A percentile compares a stretch with the other conserved stretches of the same genome.
Conservation (phyloP, 2,113 vertebrate species). For the Nanorana parkeri region DNA sequence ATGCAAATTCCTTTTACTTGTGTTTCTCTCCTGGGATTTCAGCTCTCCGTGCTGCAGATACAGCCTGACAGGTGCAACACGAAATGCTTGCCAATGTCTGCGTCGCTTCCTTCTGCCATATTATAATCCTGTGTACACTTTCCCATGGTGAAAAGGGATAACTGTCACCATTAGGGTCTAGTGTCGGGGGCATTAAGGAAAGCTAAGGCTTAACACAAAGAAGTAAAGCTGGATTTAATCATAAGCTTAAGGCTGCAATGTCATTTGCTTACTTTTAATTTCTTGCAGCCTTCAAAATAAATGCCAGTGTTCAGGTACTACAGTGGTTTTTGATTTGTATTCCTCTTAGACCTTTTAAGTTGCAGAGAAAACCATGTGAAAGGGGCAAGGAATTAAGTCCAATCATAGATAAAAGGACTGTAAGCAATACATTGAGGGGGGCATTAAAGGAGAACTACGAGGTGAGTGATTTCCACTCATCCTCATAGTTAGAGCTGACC, state of each 20-base stretch:
- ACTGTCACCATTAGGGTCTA: conserved; percentile 35
- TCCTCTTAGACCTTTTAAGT: too few relatives aligned
- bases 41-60: conserved; percentile 7
- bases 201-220: conserved; percentile 47
- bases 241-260: conserved; percentile 42
- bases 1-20: conserved; percentile 33
- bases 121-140: conserved; percentile 43
- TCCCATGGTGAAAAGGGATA: conserved; percentile 41
- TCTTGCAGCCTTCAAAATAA: neutral
- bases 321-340: neutral
- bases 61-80: conserved; percentile 15
- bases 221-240: conserved; percentile 53
- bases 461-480: too few relatives aligned
- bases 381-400: too few relatives aligned
- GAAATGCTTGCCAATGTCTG: conserved; percentile 21
- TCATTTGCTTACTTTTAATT: conserved; percentile 15
- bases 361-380: too few relatives aligned
- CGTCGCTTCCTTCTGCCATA: neutral
- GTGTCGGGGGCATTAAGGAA: conserved; percentile 43
- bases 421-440: too few relatives aligned
- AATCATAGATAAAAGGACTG: too few relatives aligned
- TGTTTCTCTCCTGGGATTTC: neutral
- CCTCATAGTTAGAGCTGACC: too few relatives aligned
- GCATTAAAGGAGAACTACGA: too few relatives aligned
- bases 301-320: neutral